Evolutionary conservation across 1,140 invertebrate species (phyloP).

Genomic region (Dufourea novaeangliae): DNA sequence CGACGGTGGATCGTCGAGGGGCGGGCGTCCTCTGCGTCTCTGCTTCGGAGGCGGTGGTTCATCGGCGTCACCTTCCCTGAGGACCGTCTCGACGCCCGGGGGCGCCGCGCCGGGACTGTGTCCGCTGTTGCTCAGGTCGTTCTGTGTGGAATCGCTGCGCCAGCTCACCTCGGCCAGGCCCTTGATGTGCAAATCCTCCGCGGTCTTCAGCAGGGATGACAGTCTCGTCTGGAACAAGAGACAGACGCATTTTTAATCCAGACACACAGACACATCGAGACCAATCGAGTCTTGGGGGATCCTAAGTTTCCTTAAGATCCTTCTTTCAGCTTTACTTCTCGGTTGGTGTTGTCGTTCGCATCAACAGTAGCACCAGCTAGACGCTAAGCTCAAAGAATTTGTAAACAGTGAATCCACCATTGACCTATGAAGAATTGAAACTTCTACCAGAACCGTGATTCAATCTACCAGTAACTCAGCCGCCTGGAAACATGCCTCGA

Average conservation of each 20-base stretch:
- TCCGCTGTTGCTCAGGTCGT: constrained; percentile 76
- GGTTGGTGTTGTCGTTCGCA: too few species aligned
- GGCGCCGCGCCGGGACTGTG: constrained; percentile 74
- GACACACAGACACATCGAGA: neutral
- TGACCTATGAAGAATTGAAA: too few species aligned
- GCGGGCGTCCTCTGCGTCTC: constrained; percentile 84
- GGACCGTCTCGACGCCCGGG: constrained; percentile 81
- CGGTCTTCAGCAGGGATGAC: constrained; percentile 93
- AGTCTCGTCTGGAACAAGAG: constrained; percentile 80
- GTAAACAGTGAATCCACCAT: too few species aligned
- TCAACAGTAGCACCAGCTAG: too few species aligned
- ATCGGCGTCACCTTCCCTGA: constrained; percentile 75
- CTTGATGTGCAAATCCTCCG: constrained; percentile 95
- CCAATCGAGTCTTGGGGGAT: too few species aligned
- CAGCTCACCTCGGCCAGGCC: constrained; percentile 94
- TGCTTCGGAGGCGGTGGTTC: constrained; percentile 77
- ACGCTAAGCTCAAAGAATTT: too few species aligned
- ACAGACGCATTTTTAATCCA: constrained; percentile 40
- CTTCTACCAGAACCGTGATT: too few species aligned
- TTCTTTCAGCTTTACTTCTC: too few species aligned
- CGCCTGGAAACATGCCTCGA: neutral
- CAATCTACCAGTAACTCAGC: neutral
- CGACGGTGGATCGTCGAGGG: constrained; percentile 84
- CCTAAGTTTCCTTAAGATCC: too few species aligned
- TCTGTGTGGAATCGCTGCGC: constrained; percentile 84